These are phyloP conservation scores for Numenius arquata DNA, from an alignment of 2,113 vertebrate species.

Conservation along the genomic window DNA sequence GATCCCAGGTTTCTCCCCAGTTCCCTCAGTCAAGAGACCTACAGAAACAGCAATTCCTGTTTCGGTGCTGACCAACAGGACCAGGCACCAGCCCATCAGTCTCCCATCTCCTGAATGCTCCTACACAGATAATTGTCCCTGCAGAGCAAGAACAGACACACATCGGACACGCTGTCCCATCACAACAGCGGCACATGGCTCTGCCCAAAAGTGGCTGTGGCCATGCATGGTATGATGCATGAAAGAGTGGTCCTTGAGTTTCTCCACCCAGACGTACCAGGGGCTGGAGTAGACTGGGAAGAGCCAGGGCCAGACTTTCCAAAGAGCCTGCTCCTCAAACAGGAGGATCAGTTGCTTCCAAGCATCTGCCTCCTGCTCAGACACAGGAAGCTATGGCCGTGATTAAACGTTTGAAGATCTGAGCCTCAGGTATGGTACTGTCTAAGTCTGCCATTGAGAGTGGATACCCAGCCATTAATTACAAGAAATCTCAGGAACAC, in stretches of 20 bases:
- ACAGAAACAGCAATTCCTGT: neutral
- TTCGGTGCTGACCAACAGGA: neutral
- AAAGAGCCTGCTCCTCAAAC: neutral
- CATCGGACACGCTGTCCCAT: neutral
- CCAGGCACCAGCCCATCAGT: neutral
- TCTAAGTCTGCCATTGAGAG: neutral
- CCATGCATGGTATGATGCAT: neutral
- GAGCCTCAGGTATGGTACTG: neutral
- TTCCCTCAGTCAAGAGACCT: constrained; percentile 58
- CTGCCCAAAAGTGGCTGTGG: neutral
- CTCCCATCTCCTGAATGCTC: neutral
- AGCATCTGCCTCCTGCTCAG: neutral
- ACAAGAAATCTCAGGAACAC: neutral
- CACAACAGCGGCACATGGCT: neutral
- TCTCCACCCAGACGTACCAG: neutral
- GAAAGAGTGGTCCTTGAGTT: neutral
- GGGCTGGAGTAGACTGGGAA: neutral
- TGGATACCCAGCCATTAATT: neutral
- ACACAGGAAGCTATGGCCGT: accelerated
- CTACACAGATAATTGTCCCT: neutral
- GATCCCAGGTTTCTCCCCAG: neutral
- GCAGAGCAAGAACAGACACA: neutral
- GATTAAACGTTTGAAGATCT: neutral
- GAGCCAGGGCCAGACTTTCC: neutral
- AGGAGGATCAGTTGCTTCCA: neutral